phyloP scores from a whole-genome alignment of 2,797 vertebrate genomes.

The Lacerta viridis region DNA sequence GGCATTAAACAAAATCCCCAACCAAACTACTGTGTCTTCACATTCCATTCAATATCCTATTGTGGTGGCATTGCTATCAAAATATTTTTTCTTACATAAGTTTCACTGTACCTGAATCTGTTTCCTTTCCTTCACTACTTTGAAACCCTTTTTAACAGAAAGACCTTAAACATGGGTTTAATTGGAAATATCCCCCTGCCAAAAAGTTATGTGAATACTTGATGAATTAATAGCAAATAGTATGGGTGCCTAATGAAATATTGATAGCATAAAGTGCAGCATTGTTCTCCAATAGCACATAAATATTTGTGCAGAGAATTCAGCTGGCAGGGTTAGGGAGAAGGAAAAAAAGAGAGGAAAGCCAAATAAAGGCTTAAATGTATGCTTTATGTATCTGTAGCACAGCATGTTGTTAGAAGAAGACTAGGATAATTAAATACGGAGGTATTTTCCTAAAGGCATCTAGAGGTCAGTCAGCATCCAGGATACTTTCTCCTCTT shows the following conservation, averaged over 20 bases:
- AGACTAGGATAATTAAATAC: background rate
- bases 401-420: background rate
- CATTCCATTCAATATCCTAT: background rate
- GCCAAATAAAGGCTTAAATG: background rate
- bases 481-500: background rate
- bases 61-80: constrained; percentile 11
- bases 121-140: constrained; percentile 38
- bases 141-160: constrained; percentile 11
- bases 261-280: constrained; percentile 30
- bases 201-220: constrained; percentile 20
- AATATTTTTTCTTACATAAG: constrained; percentile 3
- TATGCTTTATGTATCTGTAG: constrained; percentile 3
- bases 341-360: background rate
- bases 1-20: constrained; percentile 25
- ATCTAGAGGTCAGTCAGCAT: background rate
- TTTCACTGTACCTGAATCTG: constrained; percentile 6
- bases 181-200: background rate
- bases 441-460: background rate
- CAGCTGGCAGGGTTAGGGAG: background rate
- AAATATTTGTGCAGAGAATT: constrained; percentile 29
- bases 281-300: background rate
- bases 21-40: background rate
- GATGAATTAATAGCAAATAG: constrained; percentile 41
- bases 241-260: constrained; percentile 41
- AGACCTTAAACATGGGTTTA: constrained; percentile 35